A percentile compares a stretch with the other conserved stretches of the same genome.
phyloP scores from a whole-genome alignment of 2,113 vertebrate genomes.

The Thamnaconus septentrionalis region DNA sequence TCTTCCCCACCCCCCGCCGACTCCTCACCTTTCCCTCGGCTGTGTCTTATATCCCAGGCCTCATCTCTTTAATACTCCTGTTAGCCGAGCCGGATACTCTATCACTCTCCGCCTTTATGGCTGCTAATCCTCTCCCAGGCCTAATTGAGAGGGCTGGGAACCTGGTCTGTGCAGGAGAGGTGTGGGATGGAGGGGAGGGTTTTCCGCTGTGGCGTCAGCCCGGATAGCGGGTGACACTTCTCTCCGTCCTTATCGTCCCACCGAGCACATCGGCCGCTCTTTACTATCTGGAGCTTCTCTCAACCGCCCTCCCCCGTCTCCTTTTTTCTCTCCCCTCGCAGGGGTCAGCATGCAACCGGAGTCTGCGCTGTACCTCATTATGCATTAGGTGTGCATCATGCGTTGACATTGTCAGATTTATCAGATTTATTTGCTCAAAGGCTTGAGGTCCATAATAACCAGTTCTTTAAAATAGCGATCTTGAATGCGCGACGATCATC shows the following conservation, averaged over 20 bases:
- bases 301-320: slow-evolving; percentile 17
- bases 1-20: slow-evolving; percentile 39
- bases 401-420: slow-evolving; percentile 71
- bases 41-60: slow-evolving; percentile 50
- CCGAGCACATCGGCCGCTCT: slow-evolving; percentile 15
- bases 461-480: background rate
- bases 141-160: slow-evolving; percentile 54
- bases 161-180: slow-evolving; percentile 39
- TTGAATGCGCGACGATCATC: no score
- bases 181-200: slow-evolving; percentile 18
- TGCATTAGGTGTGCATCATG: slow-evolving; percentile 54
- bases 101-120: slow-evolving; percentile 26
- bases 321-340: slow-evolving; percentile 26
- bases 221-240: slow-evolving; percentile 31
- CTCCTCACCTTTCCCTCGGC: slow-evolving; percentile 48
- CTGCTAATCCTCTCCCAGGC: slow-evolving; percentile 42
- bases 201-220: background rate
- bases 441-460: slow-evolving; percentile 62
- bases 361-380: slow-evolving; percentile 65
- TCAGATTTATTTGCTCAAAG: slow-evolving; percentile 56
- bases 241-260: slow-evolving; percentile 21
- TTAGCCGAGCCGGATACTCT: slow-evolving; percentile 49
- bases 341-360: slow-evolving; percentile 56
- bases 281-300: slow-evolving; percentile 7
- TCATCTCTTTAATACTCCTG: slow-evolving; percentile 43